Evolutionary conservation across 2,113 vertebrate species (phyloP), one percentile per base, ranked within the genome.

Genomic region (Phalacrocorax carbo): DNA sequence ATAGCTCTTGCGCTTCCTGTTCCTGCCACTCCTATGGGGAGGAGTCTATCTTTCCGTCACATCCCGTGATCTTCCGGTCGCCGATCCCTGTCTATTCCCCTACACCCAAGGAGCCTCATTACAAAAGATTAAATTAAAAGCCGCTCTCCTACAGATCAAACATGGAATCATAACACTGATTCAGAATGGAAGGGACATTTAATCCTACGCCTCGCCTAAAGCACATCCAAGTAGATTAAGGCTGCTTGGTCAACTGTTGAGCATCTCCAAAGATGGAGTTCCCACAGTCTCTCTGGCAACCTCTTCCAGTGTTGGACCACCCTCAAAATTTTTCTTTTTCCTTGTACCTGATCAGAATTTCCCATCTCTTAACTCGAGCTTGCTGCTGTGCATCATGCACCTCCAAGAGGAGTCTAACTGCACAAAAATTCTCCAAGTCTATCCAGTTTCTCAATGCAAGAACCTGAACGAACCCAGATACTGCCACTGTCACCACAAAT

Each of bases 141-240:
- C 57, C 5, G 0, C 48, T 78, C 9, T 61, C 25, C 29, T 48
- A n/a, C 46, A 54, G 40, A 30, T 11, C 8, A 5, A 73, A 79
- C 0, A 3, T 0, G 1, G 29, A 88, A 79, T 9, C 11, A 1
- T 17, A 65, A 72, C 8, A 1, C 3, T 57, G n/a, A 57, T 14
- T 6, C 34, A 65, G 49, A 62, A 12, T 1, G 0, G 34, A 68
- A 82, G 18, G 42, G 23, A 46, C 19, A 9, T 40, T 82, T 25
- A 48, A 65, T 65, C 23, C 82, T 40, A 12, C 1, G 2, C 9
- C n/a, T 51, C n/a, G 48, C 27, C 54, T 82, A 69, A 76, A 69
- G 34, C 57, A 76, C 2, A 18, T 15, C 5, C 57, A 58, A 57
- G 44, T 25, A 75, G 65, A 36, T 66, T 21, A 76, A 14, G 36